A percentile compares a stretch with the other conserved stretches of the same genome.
These are phyloP conservation scores for Lipotes vexillifer DNA, from an alignment of 2,113 vertebrate genomes.

Conservation along the genomic window DNA sequence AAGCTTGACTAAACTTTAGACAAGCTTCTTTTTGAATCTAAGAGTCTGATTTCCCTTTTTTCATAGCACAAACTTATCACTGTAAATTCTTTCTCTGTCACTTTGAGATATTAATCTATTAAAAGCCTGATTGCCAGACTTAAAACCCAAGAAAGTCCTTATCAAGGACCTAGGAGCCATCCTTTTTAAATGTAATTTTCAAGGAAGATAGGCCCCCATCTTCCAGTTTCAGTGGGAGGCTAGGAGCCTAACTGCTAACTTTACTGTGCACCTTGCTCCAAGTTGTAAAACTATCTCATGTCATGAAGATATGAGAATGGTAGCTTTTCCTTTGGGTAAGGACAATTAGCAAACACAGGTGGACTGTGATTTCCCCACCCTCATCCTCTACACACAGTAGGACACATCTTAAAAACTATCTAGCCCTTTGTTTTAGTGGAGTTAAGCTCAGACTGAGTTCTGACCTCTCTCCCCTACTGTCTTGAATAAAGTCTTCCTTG, in stretches of 20 bases:
- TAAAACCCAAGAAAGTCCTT: not conserved
- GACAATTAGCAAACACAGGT: not conserved
- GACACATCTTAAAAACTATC: not conserved
- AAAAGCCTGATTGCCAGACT: not conserved
- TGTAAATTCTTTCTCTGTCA: not conserved
- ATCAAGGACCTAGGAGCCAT: not conserved
- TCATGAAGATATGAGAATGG: not conserved
- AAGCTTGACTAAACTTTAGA: not conserved
- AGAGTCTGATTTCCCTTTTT: not conserved
- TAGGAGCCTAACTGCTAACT: not conserved
- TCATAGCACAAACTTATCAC: not conserved
- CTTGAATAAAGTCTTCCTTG: not conserved
- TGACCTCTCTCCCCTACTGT: not conserved
- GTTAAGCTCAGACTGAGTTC: not conserved
- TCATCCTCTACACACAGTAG: not conserved
- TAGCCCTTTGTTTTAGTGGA: not conserved
- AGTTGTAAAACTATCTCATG: not conserved
- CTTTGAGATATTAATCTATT: not conserved
- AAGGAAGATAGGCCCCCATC: not conserved
- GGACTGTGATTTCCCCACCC: not conserved
- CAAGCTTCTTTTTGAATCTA: not conserved
- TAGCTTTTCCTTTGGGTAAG: not conserved
- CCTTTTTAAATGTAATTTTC: not conserved
- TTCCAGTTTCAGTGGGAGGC: not conserved
- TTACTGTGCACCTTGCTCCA: not conserved